Conservation (phyloP, 2,113 vertebrate genomes). For the Sapajus apella region DNA sequence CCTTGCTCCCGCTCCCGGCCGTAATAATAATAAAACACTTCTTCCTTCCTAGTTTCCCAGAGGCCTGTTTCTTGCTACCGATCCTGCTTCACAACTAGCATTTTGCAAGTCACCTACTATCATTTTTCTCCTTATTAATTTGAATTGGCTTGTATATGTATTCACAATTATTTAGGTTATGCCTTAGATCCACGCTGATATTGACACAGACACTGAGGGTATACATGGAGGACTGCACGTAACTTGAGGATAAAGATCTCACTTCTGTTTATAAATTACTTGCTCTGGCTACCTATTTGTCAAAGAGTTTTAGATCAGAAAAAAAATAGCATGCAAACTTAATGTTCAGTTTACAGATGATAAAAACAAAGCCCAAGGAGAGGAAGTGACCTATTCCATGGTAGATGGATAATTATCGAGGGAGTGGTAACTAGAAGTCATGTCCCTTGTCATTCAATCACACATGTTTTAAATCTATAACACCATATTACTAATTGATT, state of each 20-base stretch:
- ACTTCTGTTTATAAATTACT: neutral
- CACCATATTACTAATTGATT: neutral
- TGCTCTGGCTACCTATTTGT: neutral
- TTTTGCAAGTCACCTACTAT: neutral
- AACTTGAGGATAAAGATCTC: neutral
- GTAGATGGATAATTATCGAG: neutral
- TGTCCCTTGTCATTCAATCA: neutral
- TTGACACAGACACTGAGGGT: neutral
- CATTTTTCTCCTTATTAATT: neutral
- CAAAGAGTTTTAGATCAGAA: neutral
- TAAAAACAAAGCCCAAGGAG: neutral
- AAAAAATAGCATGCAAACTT: neutral
- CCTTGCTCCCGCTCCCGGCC: too few relatives aligned
- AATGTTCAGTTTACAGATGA: neutral
- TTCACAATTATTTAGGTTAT: neutral
- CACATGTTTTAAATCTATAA: neutral
- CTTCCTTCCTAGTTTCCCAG: too few relatives aligned
- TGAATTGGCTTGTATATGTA: neutral
- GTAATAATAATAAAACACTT: too few relatives aligned
- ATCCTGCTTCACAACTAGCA: neutral
- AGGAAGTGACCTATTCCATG: neutral
- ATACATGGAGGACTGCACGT: neutral
- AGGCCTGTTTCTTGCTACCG: too few relatives aligned
- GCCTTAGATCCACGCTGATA: neutral
- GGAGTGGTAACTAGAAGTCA: neutral